Evolutionary conservation across 2,888 invertebrate genomes (phyloP).

Genomic region (Amphipyra tragopoginis): DNA sequence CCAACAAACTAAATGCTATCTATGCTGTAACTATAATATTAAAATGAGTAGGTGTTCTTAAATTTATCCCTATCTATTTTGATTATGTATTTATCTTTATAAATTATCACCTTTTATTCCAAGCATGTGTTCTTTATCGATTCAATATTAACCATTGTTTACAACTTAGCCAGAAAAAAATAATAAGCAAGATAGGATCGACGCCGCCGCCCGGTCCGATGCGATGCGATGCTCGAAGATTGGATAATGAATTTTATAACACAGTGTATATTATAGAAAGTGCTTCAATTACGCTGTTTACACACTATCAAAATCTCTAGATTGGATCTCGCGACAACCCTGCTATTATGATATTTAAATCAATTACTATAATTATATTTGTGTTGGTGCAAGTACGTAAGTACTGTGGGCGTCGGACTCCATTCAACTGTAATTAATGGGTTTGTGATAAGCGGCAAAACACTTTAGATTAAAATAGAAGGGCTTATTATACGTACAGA

Average conservation of each 20-base stretch:
- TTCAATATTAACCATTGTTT: constrained; percentile 58
- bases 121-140: constrained; percentile 50
- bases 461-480: constrained; percentile 85
- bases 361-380: constrained; percentile 87
- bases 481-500: constrained; percentile 73
- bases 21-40: background rate
- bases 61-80: constrained; percentile 4
- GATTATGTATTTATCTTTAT: constrained; percentile 22
- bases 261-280: constrained; percentile 40
- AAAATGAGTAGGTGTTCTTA: background rate
- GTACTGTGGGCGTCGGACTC: constrained; percentile 79
- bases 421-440: constrained; percentile 83
- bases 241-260: constrained; percentile 42
- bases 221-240: constrained; percentile 41
- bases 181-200: constrained; percentile 64
- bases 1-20: background rate
- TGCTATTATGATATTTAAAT: constrained; percentile 86
- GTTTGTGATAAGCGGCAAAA: constrained; percentile 82
- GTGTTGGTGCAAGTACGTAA: constrained; percentile 63
- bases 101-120: constrained; percentile 38
- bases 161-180: constrained; percentile 50
- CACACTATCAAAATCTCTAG: constrained; percentile 71
- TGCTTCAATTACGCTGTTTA: constrained; percentile 78
- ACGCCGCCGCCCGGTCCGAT: constrained; percentile 22
- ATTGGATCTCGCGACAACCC: constrained; percentile 73